Evolutionary conservation across 2,888 invertebrate species (phyloP).

Genomic region (Phyllotreta cruciferae): DNA sequence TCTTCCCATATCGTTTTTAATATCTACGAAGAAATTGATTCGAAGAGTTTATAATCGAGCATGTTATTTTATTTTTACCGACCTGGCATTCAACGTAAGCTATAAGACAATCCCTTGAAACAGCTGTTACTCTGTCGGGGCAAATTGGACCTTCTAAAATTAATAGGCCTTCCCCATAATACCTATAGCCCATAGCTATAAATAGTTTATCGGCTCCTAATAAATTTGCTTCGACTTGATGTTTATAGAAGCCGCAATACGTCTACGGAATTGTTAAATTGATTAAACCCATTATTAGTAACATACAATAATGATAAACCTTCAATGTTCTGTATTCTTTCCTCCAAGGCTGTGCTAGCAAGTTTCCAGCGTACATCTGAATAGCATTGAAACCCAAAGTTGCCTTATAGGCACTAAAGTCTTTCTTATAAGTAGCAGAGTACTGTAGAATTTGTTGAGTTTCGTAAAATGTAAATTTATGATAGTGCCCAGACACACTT

Average conservation of each 20-base stretch:
- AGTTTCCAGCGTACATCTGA: constrained; percentile 84
- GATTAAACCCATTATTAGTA: neutral
- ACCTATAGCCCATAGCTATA: constrained; percentile 82
- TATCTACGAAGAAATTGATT: constrained; percentile 64
- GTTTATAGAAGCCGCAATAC: constrained; percentile 88
- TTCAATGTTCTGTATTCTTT: constrained; percentile 83
- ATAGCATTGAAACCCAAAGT: constrained; percentile 85
- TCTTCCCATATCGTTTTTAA: constrained; percentile 79
- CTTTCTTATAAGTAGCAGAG: constrained; percentile 72
- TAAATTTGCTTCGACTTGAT: constrained; percentile 83
- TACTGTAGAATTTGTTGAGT: constrained; percentile 78
- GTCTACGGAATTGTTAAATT: constrained; percentile 64
- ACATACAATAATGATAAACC: constrained; percentile 61
- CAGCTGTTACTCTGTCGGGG: constrained; percentile 79
- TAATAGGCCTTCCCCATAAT: constrained; percentile 65
- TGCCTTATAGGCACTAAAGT: constrained; percentile 83
- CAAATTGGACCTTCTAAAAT: constrained; percentile 78
- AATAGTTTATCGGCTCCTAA: constrained; percentile 79
- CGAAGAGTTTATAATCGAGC: neutral
- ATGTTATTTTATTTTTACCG: constrained; percentile 28
- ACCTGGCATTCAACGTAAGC: constrained; percentile 90
- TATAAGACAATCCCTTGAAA: constrained; percentile 83
- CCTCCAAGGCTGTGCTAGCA: constrained; percentile 87
- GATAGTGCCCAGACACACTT: constrained; percentile 77
- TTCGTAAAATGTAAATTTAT: constrained; percentile 79